These are phyloP conservation scores for Poeciliopsis prolifica DNA, from an alignment of 2,113 vertebrate species.

Conservation along the genomic window DNA sequence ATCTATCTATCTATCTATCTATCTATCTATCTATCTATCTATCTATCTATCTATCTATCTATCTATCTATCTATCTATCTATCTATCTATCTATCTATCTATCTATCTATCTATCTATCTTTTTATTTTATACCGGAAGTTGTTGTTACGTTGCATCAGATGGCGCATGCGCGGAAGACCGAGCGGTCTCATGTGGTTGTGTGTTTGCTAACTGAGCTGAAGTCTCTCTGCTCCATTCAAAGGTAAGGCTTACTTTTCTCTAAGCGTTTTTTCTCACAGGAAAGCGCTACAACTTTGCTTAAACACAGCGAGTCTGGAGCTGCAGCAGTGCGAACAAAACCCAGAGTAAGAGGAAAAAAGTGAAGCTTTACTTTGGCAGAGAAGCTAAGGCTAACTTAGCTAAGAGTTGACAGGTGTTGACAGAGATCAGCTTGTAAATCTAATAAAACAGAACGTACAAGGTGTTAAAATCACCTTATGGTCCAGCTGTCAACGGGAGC, in stretches of 20 bases:
- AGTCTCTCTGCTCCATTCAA: conserved; percentile 59
- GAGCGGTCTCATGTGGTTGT: conserved; percentile 28
- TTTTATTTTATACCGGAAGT: conserved; percentile 41
- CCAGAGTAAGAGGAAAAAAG: background rate
- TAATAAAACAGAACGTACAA: background rate
- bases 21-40: background rate
- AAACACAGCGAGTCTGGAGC: background rate
- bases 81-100: background rate
- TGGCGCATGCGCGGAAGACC: conserved; percentile 24
- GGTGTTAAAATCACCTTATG: background rate
- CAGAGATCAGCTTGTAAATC: background rate
- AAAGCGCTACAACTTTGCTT: background rate
- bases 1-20: background rate
- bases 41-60: no score
- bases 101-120: background rate
- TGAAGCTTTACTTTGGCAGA: conserved; percentile 8
- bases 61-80: background rate
- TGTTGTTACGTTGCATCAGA: conserved; percentile 76
- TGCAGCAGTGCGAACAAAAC: accelerated
- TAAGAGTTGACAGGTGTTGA: conserved; percentile 48
- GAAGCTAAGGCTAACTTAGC: conserved; percentile 46
- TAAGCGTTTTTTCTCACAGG: background rate
- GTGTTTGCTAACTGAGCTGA: conserved; percentile 41
- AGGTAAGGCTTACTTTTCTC: conserved; percentile 41
- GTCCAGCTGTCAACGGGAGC: background rate